Base-by-base conservation (phyloP, 1,140 invertebrate species). In the Pristionchus pacificus region DNA sequence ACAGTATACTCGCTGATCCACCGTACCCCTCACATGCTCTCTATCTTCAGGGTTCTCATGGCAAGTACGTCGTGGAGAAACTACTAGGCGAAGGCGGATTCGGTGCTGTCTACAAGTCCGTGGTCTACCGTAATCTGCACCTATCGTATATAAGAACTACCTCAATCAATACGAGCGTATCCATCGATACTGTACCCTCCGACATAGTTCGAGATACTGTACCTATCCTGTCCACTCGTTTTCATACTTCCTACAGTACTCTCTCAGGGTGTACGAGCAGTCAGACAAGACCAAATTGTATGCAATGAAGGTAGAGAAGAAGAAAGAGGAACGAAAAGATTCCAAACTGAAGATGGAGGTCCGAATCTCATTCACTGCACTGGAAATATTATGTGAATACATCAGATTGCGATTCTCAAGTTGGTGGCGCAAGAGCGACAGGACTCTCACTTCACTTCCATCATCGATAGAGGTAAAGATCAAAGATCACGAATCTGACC, bases 321-420 rank as follows among this genome's bases (percentile, higher is more conserved):
- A 66, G 27, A 25, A 57, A 13, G 72, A 70, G 25, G 61, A 62
- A n/a, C 14, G 61, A 19, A 60, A 60, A 24, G 60, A 74, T 14
- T 70, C 72, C 24, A 74, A 74, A 32, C 62, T 74, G 60, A 74
- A 74, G 30, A 70, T 74, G 72, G 68, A 74, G 28, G 60, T 70
- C 2, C 2, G 24, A 49, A 6, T 19, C 6, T 49, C 6, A 49
- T 49, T 19, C 38, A 10, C 19, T 49, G 38, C 38, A 6, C 38
- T 10, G 6, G 6, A 49, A 49, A 10, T 19, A 49, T 10, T 49
- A 49, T 19, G 19, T 49, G 19, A 49, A 2, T 33, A 38, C 1
- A 32, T 38, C 60, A 70, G 70, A 74, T 74, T 19, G 63, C 66
- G n/a, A 74, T 70, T 65, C 57, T 70, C 67, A 74, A 70, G 30